Base-by-base conservation (phyloP, 2,888 invertebrate species). In the Cylindroiulus punctatus region DNA sequence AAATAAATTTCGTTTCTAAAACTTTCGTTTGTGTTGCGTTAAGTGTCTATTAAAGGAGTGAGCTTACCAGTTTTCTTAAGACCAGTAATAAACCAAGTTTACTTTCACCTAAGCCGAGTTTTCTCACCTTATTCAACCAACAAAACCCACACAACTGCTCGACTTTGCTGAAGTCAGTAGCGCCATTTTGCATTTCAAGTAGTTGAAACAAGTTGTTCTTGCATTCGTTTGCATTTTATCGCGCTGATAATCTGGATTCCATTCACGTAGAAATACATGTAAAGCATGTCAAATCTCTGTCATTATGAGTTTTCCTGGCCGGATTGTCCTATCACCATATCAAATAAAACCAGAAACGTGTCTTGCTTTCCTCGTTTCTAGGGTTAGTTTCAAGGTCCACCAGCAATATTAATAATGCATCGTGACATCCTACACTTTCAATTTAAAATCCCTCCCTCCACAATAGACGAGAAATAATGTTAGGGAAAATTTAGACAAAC, bases 391-490 rank as follows among this genome's bases (percentile, higher is more conserved):
- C 57, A 65, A 65, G 57, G 57, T 65, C 57, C 57, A 65, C 57
- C 57, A 65, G 57, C 57, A 22, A 65, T 22, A 65, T 65, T 65
- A 65, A 65, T 65, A 65, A 65, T 65, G 57, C 57, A 65, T 65
- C 57, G 26, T 65, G 57, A 65, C 57, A 65, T 65, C 57, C 57
- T 65, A 65, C 57, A 65, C 57, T 65, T 65, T 22, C n/a, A 65
- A 22, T 65, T 65, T 10, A 65, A 65, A 65, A 22, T 10, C 57
- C 57, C 22, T 22, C 57, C 57, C 22, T 22, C 26, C 57, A 65
- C 57, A 65, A n/a, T n/a, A 22, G 57, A 22, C 22, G 57, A 65
- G 26, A 65, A 65, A 65, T 65, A 65, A 65, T 65, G 57, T n/a
- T 65, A 65, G 7, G 57, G 57, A 65, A 65, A 65, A 65, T 65